These are phyloP conservation scores for Magallana angulata DNA, from an alignment of 1,140 invertebrate species.

Conservation along the genomic window DNA sequence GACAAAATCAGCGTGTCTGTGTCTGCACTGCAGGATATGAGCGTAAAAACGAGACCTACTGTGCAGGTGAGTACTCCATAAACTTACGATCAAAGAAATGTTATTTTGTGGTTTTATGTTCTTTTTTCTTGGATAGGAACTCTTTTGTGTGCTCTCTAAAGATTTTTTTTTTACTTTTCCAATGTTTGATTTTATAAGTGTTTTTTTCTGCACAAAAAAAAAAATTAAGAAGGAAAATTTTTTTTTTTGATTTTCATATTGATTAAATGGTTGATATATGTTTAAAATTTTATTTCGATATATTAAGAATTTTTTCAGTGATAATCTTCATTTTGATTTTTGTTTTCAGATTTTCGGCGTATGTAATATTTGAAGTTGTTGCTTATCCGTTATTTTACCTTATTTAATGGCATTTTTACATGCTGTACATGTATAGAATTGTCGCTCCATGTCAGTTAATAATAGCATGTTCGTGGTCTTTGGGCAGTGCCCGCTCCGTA, in stretches of 20 bases:
- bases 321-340: constrained; percentile 17
- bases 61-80: constrained; percentile 77
- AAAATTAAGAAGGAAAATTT: neutral
- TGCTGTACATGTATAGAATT: constrained; percentile 1
- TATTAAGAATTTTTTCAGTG: neutral
- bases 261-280: neutral
- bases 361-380: constrained; percentile 19
- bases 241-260: neutral
- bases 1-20: constrained; percentile 82
- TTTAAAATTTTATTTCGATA: constrained; percentile 33
- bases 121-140: neutral
- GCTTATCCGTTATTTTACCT: constrained; percentile 2
- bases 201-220: neutral
- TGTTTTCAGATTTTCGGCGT: constrained; percentile 18
- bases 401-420: constrained; percentile 28
- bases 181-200: neutral
- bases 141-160: neutral
- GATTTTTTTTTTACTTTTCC: neutral
- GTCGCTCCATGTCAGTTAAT: constrained; percentile 5
- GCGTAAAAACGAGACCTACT: constrained; percentile 81
- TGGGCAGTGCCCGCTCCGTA: constrained; percentile 3
- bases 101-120: neutral
- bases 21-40: constrained; percentile 88
- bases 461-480: constrained; percentile 30
- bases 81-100: neutral